Evolutionary conservation across 2,113 vertebrate species (phyloP).

Genomic region (Arizona elegans): DNA sequence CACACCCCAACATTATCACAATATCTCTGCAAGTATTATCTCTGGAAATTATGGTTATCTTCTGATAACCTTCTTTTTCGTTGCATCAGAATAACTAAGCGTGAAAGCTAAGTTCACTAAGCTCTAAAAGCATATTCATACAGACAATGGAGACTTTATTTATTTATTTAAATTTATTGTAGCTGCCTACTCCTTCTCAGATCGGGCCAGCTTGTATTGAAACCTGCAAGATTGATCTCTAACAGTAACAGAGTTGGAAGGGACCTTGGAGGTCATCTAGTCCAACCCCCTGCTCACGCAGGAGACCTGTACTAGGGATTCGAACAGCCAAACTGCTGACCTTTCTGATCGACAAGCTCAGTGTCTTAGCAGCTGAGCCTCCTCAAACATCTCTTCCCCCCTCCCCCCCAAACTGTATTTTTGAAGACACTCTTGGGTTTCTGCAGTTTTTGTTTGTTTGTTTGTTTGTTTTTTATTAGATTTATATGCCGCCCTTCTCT

Average conservation of each 20-base stretch:
- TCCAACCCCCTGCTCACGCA: no score
- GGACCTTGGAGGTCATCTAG: no score
- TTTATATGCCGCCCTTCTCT: no score
- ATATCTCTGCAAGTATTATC: background rate
- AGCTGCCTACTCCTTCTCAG: background rate
- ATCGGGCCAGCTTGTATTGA: background rate
- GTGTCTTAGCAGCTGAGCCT: no score
- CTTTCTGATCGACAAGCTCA: no score
- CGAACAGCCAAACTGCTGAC: no score
- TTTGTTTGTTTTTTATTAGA: no score
- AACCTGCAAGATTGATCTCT: background rate
- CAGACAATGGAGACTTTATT: background rate
- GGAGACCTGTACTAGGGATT: no score
- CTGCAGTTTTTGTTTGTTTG: no score
- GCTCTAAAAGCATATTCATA: background rate
- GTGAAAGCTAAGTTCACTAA: background rate
- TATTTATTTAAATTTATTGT: background rate
- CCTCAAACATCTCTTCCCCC: background rate
- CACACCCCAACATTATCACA: background rate
- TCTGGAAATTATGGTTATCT: background rate
- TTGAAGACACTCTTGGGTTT: background rate
- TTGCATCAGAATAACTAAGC: background rate
- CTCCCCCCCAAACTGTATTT: background rate
- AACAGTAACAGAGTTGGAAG: no score
- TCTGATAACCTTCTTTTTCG: background rate